Base-by-base conservation (phyloP, 2,888 invertebrate genomes). In the Aplocera efformata region DNA sequence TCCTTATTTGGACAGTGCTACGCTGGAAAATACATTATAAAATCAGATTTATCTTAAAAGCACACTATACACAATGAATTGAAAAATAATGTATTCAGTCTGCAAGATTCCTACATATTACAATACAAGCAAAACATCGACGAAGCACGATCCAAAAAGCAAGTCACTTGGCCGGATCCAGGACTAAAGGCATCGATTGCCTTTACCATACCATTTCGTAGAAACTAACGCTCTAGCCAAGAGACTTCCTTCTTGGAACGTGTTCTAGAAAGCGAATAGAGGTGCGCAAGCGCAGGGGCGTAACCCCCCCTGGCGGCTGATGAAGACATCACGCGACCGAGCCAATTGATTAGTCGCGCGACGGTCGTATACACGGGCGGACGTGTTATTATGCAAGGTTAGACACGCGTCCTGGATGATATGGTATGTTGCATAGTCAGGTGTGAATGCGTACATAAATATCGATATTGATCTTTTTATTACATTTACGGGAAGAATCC, bases 301-400 rank as follows among this genome's bases (percentile, higher is more conserved):
- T 81, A 77, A 70, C 81, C 78, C 84, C 85, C 72, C 66, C 75
- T 56, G 80, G 86, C 85, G 68, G 59, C 82, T 82, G 84, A 88
- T 88, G 86, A 86, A 86, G 86, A 83, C 86, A 88, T 88, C 86
- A 86, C 75, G 79, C 72, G 70, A 53, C 75, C 76, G 68, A 73
- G 72, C 72, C 84, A 84, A 88, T 88, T 86, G 86, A 86, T 86
- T 86, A 85, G 85, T 78, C 75, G 80, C 86, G 86, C 80, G 80
- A 81, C 86, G 78, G 70, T 64, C 74, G 68, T 53, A 63, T 69
- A 65, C 58, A 57, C 52, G 62, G 58, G 62, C 72, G 67, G 77
- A 77, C 76, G 72, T 84, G 71, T 83, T 84, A 84, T 84, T 83
- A 84, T 81, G 75, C 72, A 79, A 82, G 74, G 72, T 82, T 84